Evolutionary conservation across 2,797 vertebrate species (phyloP).

Genomic region (Dromococcyx pavoninus): DNA sequence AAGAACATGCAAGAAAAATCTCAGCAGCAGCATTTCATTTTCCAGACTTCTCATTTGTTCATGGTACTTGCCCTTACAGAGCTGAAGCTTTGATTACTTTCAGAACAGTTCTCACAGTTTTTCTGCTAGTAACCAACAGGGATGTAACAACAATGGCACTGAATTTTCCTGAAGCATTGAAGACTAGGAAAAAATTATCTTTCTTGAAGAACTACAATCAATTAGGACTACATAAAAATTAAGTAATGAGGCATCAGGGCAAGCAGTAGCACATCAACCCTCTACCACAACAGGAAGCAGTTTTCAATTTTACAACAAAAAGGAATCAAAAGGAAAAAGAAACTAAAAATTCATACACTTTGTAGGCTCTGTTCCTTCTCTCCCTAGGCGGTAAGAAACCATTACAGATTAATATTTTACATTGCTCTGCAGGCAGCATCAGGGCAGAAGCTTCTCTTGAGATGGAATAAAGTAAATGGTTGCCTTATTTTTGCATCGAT

Average conservation of each 20-base stretch:
- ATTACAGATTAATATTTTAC: not conserved
- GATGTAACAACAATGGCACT: slow-evolving; percentile 8
- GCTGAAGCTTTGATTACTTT: slow-evolving; percentile 27
- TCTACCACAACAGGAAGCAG: slow-evolving; percentile 3
- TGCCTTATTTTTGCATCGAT: slow-evolving; percentile 32
- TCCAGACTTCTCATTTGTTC: not conserved
- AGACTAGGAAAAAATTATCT: not conserved
- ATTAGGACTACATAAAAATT: slow-evolving; percentile 24
- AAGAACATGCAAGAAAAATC: not conserved
- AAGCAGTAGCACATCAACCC: slow-evolving; percentile 7
- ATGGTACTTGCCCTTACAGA: slow-evolving; percentile 6
- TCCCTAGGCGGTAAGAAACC: slow-evolving; percentile 5
- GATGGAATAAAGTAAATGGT: slow-evolving; percentile 13
- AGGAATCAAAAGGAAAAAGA: not conserved
- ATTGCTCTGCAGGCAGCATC: slow-evolving; percentile 5
- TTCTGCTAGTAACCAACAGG: slow-evolving; percentile 22
- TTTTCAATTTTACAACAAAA: slow-evolving; percentile 16
- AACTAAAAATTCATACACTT: not conserved
- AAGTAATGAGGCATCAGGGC: slow-evolving; percentile 45
- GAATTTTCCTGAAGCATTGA: not conserved
- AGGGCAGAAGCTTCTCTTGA: slow-evolving; percentile 24
- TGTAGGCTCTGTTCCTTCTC: not conserved
- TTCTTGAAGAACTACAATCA: slow-evolving; percentile 6
- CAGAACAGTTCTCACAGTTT: slow-evolving; percentile 8
- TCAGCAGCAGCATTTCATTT: slow-evolving; percentile 7